phyloP scores from a whole-genome alignment of 2,797 vertebrate species.

The Pachyuromys duprasi region DNA sequence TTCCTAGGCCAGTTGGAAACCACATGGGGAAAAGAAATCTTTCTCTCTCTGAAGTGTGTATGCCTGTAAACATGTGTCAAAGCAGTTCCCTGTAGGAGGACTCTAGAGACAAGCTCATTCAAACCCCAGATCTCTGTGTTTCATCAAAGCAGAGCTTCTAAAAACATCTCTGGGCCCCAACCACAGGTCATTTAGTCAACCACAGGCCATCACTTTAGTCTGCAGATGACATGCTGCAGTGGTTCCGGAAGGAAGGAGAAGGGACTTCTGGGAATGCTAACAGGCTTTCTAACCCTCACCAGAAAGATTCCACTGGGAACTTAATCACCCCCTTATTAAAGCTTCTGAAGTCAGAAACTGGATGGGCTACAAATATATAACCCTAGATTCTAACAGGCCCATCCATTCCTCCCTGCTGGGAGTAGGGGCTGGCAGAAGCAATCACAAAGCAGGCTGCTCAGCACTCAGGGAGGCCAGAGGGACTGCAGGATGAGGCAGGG shows the following conservation, averaged over 20 bases:
- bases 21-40: not conserved
- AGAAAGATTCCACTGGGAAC: constrained; percentile 27
- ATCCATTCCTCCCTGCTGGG: not conserved
- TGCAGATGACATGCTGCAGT: not conserved
- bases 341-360: constrained; percentile 55
- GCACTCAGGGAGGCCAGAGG: not conserved
- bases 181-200: constrained; percentile 38
- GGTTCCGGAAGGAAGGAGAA: constrained; percentile 22
- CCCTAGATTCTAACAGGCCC: not conserved
- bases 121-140: not conserved
- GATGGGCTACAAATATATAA: not conserved
- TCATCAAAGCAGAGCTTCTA: not conserved
- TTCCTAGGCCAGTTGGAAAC: not conserved
- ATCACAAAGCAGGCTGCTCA: not conserved
- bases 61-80: not conserved
- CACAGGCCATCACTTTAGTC: not conserved
- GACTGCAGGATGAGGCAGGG: not conserved
- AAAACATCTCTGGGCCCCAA: not conserved
- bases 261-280: not conserved
- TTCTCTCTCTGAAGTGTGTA: not conserved
- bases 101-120: not conserved
- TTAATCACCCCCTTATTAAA: constrained; percentile 21
- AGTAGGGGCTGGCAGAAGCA: fast-evolving
- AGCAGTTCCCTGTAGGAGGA: not conserved
- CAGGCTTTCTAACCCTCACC: not conserved